Evolutionary conservation across 2,113 vertebrate genomes (phyloP), one percentile per base, ranked within the genome.

Genomic region (Formicarius rufipectus): DNA sequence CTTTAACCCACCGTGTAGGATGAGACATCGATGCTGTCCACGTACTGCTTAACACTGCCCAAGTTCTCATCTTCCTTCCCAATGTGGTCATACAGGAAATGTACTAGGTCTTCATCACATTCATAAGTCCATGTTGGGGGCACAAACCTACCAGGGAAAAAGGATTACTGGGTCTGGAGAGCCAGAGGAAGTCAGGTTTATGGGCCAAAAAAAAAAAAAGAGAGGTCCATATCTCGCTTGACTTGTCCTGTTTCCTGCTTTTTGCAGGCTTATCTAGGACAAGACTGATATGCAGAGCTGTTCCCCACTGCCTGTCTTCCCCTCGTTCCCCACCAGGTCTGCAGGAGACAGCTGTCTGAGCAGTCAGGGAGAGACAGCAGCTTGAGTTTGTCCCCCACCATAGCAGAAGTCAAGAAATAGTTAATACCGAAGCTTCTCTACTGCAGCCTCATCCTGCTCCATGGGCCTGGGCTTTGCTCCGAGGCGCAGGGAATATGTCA

Each of bases 41-140:
- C 99, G 2, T 99, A 99, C 96, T 99, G 99, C 96, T 99, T 99
- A 92, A 99, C 98, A 0, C 98, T 99, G 39, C 99, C 99, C 96
- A 99, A 98, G 96, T 99, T 99, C 96, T 99, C 99, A 52, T 99
- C 99, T 94, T 99, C 99, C 93, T 99, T 99, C 68, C 99, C 99
- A 59, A 99, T 98, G 93, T 99, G 98, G 87, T 99, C 99, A 18
- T 99, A 99, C 44, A 99, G 98, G 97, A 99, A 99, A 95, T 99
- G 99, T 74, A 99, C 99, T 84, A 99, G 97, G 96, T 99, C 99
- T 95, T 99, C 99, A 4, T 99, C 99, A 60, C 99, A 99, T 96
- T 99, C 99, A 0, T 99, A 99, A 10, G 98, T 98, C 99, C 99
- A 99, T 2, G 99, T 99, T 45, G 99, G 98, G 42, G 99, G 99